These are phyloP conservation scores for Melanotaenia nigrans DNA, from an alignment of 2,797 vertebrate species.

Conservation along the genomic window DNA sequence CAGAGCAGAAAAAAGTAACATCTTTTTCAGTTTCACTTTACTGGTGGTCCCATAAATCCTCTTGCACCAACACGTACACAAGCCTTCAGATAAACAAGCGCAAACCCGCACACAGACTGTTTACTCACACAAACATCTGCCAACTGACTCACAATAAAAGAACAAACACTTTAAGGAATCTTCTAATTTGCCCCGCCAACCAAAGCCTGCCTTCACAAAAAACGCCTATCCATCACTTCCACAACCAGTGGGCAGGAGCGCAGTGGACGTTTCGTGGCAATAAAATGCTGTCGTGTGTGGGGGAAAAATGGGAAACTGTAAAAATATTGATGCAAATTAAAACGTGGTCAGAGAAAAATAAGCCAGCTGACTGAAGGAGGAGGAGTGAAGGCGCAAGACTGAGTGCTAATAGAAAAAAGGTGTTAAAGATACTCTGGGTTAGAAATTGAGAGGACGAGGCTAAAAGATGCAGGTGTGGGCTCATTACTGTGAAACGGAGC, in stretches of 20 bases:
- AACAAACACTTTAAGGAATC: conserved; percentile 67
- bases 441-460: conserved; percentile 67
- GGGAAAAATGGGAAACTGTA: conserved; percentile 71
- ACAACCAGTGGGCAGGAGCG: conserved; percentile 50
- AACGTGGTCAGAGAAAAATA: conserved; percentile 47
- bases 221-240: conserved; percentile 69
- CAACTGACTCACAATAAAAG: conserved; percentile 61
- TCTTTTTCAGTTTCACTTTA: conserved; percentile 41
- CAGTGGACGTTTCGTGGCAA: conserved; percentile 76
- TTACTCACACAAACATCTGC: conserved; percentile 57
- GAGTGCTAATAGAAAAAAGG: conserved; percentile 77
- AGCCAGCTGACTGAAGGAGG: conserved; percentile 33
- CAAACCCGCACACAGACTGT: conserved; percentile 20
- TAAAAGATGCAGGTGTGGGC: conserved; percentile 72
- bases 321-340: conserved; percentile 82
- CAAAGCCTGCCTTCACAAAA: conserved; percentile 70
- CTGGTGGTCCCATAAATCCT: conserved; percentile 70
- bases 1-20: conserved; percentile 8
- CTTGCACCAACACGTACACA: conserved; percentile 34
- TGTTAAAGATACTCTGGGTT: conserved; percentile 60
- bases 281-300: conserved; percentile 67
- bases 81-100: conserved; percentile 46
- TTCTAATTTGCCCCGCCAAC: conserved; percentile 82
- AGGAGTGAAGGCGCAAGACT: conserved; percentile 36
- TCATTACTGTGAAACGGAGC: conserved; percentile 68